Evolutionary conservation across 1,140 invertebrate genomes (phyloP).

Genomic region (Aphelenchoides besseyi): DNA sequence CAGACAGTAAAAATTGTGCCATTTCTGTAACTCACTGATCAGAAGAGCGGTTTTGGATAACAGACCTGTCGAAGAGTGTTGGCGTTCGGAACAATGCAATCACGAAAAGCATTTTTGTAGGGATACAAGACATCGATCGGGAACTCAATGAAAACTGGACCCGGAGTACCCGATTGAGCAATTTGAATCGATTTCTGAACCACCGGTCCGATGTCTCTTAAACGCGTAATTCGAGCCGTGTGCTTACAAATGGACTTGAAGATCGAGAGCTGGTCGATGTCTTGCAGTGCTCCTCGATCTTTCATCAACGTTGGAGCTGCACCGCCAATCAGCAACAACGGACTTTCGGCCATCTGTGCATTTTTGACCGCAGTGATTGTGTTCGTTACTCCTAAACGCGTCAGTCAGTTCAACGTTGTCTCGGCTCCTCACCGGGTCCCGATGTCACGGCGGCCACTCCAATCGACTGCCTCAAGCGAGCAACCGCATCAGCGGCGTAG

Average conservation of each 20-base stretch:
- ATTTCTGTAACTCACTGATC: constrained; percentile 42
- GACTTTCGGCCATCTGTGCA: constrained; percentile 73
- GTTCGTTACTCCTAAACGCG: constrained; percentile 69
- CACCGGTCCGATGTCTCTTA: constrained; percentile 69
- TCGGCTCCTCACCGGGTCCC: constrained; percentile 70
- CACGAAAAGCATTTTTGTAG: constrained; percentile 64
- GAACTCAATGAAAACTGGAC: constrained; percentile 72
- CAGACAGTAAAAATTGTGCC: constrained; percentile 66
- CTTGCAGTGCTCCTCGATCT: constrained; percentile 70
- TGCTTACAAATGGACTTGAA: constrained; percentile 71
- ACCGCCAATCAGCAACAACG: constrained; percentile 69
- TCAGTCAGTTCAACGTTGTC: no score
- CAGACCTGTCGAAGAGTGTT: neutral
- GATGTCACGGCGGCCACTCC: constrained; percentile 72
- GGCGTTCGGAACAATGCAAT: constrained; percentile 6
- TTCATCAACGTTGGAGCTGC: constrained; percentile 62
- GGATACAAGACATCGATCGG: constrained; percentile 73
- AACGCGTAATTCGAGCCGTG: constrained; percentile 63
- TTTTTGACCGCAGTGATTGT: constrained; percentile 72
- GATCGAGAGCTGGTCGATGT: constrained; percentile 71
- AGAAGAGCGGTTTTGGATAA: constrained; percentile 6
- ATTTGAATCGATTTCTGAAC: constrained; percentile 67
- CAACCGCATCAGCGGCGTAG: constrained; percentile 72
- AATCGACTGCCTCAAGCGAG: constrained; percentile 69
- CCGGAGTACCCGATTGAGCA: constrained; percentile 70